A percentile compares a stretch with the other conserved stretches of the same genome.
Evolutionary conservation across 2,113 vertebrate species (phyloP).

Genomic region (Phylloscopus whistleri): DNA sequence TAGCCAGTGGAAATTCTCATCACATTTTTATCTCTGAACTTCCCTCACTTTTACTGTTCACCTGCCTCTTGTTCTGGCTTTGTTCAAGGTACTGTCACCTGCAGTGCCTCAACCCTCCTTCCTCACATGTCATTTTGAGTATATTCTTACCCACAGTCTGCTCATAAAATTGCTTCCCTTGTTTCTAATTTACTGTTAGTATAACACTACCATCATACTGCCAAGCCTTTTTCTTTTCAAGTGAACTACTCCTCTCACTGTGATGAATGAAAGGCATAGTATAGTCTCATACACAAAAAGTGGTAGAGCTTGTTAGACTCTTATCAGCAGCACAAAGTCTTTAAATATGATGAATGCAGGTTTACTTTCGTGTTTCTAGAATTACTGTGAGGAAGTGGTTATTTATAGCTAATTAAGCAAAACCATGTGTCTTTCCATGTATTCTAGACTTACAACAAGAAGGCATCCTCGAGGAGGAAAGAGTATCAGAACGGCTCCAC

Average conservation of each 20-base stretch:
- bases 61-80: neutral
- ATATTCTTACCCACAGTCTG: neutral
- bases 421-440: neutral
- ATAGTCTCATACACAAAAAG: neutral
- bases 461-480: conserved; percentile 77
- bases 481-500: conserved; percentile 82
- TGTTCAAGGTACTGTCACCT: neutral
- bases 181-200: neutral
- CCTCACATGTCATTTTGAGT: neutral
- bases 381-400: neutral
- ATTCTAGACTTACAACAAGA: conserved; percentile 92
- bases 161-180: neutral
- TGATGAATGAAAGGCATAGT: neutral
- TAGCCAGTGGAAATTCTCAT: neutral
- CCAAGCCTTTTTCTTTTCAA: neutral
- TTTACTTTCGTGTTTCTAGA: neutral
- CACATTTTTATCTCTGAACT: neutral
- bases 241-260: neutral
- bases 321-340: neutral
- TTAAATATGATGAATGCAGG: neutral
- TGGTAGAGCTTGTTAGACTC: neutral
- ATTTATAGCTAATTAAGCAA: conserved; percentile 18
- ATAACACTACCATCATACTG: neutral
- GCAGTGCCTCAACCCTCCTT: neutral
- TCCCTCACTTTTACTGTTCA: neutral